Conservation (phyloP, 2,113 vertebrate genomes). For the Xenopus borealis region DNA sequence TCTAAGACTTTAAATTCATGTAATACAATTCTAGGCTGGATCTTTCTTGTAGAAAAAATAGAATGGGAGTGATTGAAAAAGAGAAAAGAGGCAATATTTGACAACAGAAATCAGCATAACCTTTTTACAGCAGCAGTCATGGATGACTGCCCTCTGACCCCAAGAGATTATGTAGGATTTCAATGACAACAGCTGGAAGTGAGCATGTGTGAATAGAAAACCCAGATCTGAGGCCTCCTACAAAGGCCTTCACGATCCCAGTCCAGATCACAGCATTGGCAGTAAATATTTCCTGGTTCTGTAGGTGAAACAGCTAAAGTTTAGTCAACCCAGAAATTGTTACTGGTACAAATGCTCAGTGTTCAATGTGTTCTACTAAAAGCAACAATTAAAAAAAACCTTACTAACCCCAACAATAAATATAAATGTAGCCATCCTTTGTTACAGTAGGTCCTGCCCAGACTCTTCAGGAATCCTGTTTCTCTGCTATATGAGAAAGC, state of each 20-base stretch:
- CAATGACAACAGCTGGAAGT: conserved; percentile 80
- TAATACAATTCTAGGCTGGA: conserved; percentile 75
- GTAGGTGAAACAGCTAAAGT: conserved; percentile 71
- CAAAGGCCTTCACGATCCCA: conserved; percentile 71
- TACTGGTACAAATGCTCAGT: neutral
- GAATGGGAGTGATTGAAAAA: conserved; percentile 71
- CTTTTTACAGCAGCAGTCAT: conserved; percentile 77
- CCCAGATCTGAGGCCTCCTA: conserved; percentile 69
- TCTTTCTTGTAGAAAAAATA: conserved; percentile 68
- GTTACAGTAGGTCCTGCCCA: no score
- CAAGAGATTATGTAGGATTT: conserved; percentile 80
- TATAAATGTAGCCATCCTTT: no score
- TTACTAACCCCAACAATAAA: no score
- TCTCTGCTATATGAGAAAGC: no score
- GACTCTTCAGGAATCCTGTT: no score
- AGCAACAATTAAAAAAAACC: no score
- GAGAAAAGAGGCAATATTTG: conserved; percentile 76
- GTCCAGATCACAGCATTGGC: conserved; percentile 71
- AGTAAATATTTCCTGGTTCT: conserved; percentile 75
- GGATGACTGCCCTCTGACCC: conserved; percentile 80
- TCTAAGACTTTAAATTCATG: conserved; percentile 81
- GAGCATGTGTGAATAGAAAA: conserved; percentile 72
- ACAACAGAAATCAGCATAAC: conserved; percentile 83
- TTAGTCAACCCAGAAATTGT: conserved; percentile 55
- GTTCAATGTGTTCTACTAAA: no score